Evolutionary conservation across 2,888 invertebrate species (phyloP), one percentile per base, ranked within the genome.

Genomic region (Apeira syringaria): DNA sequence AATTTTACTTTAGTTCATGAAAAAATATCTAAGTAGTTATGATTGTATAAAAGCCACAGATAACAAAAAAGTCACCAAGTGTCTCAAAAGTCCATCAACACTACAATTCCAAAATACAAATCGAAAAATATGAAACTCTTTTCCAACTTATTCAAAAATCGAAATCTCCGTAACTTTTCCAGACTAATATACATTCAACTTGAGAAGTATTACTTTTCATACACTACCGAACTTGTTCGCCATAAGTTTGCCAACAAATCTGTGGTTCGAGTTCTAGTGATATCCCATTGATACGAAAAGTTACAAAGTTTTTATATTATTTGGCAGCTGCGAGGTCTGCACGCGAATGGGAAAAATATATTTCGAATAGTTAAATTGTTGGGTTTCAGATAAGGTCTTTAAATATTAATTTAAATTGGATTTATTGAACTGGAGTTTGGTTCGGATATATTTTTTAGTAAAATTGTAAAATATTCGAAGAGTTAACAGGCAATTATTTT

Each of bases 231-330:
- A 36, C 26, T 45, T 35, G 39, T 9, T 37, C 28, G 25, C 35
- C 52, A 36, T 53, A 56, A 54, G 51, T 56, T 54, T 37, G 15
- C 29, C 12, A 53, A 54, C 53, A 55, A 53, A 59, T 53, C 53
- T 50, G 37, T 49, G 47, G 34, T 20, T 46, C 46, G 25, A 15
- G 31, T 35, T 32, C 18, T 22, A 43, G 44, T 56, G 56, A 53
- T 56, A 48, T 50, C 28, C 43, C 45, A 51, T 56, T 56, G 56
- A 56, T 53, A 47, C 39, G 53, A 47, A 52, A 56, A 53, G 47
- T 51, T 53, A 28, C 13, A 27, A 47, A 56, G 40, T 53, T 56
- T 51, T 47, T 44, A 47, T 50, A 56, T 53, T 53, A 52, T 50
- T 56, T 50, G 47, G 46, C 53, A 53, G 47, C 49, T 53, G 53